phyloP scores from a whole-genome alignment of 64 coral and sea anemone species.

The Anthopleura sola region DNA sequence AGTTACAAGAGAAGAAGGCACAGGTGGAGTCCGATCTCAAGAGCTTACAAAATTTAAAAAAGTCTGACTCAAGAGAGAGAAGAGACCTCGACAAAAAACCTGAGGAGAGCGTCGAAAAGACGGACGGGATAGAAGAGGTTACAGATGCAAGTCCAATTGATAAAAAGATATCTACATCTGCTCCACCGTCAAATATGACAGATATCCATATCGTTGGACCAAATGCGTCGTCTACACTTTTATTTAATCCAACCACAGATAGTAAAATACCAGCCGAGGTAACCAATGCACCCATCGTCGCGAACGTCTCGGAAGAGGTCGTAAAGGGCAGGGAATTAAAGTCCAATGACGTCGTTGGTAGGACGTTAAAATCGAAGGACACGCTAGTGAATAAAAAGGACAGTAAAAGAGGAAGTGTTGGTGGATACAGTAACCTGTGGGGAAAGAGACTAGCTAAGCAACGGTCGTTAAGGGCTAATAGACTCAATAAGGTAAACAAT shows the following conservation, averaged over 20 bases:
- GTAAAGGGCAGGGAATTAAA: neutral
- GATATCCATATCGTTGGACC: neutral
- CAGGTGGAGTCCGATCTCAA: constrained; percentile 35
- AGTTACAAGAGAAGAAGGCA: constrained; percentile 8
- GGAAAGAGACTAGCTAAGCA: neutral
- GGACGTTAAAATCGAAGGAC: constrained; percentile 6
- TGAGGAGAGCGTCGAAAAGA: neutral
- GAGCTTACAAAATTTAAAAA: constrained; percentile 25
- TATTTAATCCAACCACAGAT: neutral
- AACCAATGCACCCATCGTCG: neutral
- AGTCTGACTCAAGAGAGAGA: constrained; percentile 10
- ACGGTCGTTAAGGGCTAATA: neutral
- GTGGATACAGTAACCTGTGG: neutral
- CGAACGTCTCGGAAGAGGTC: neutral
- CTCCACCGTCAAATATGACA: neutral
- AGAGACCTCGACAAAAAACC: neutral
- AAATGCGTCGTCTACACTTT: neutral
- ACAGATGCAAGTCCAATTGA: neutral
- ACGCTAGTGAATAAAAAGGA: neutral
- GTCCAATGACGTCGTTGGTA: neutral
- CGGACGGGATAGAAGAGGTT: neutral
- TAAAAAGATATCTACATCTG: neutral
- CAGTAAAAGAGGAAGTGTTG: neutral
- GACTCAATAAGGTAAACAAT: neutral
- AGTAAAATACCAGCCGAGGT: neutral